These are phyloP conservation scores for Drosophila repletoides DNA, from an alignment of 1,140 invertebrate genomes.

Conservation along the genomic window DNA sequence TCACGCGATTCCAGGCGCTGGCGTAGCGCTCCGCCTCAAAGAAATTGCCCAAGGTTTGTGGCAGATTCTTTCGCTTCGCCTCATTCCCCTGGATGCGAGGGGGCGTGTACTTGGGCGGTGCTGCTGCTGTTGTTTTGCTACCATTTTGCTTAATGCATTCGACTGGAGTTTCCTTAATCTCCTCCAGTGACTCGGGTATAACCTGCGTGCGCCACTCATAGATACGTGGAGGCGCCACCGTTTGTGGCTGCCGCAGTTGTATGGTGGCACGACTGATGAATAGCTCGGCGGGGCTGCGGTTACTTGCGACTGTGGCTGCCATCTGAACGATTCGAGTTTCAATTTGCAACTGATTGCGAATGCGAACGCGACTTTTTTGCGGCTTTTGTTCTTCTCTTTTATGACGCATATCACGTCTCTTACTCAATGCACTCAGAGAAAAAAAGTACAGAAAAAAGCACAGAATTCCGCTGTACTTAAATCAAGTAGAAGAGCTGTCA, in stretches of 20 bases:
- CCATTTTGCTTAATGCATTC: slow-evolving; percentile 16
- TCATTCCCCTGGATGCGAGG: slow-evolving; percentile 58
- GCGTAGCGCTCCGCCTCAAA: slow-evolving; percentile 54
- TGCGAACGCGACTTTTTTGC: slow-evolving; percentile 40
- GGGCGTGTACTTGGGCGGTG: slow-evolving; percentile 44
- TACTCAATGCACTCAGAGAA: no score
- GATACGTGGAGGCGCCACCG: slow-evolving; percentile 15
- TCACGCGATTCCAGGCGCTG: slow-evolving; percentile 72
- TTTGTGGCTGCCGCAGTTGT: slow-evolving; percentile 37
- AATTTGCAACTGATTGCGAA: slow-evolving; percentile 59
- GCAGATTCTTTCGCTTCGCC: slow-evolving; percentile 52
- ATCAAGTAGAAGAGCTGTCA: no score
- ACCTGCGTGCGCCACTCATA: slow-evolving; percentile 71
- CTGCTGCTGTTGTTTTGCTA: slow-evolving; percentile 1
- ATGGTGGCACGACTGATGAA: slow-evolving; percentile 59
- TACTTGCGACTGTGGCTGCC: slow-evolving; percentile 47
- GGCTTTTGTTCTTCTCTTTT: slow-evolving; percentile 59
- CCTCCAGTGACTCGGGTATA: not conserved
- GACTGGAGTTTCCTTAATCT: slow-evolving; percentile 3
- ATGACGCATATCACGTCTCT: no score
- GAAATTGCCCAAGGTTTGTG: slow-evolving; percentile 56
- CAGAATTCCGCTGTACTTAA: no score
- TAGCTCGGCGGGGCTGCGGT: slow-evolving; percentile 37
- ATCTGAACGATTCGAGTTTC: slow-evolving; percentile 64
- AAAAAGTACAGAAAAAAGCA: no score